Evolutionary conservation across 2,113 vertebrate species (phyloP).

Genomic region (Tetraodon nigroviridis): DNA sequence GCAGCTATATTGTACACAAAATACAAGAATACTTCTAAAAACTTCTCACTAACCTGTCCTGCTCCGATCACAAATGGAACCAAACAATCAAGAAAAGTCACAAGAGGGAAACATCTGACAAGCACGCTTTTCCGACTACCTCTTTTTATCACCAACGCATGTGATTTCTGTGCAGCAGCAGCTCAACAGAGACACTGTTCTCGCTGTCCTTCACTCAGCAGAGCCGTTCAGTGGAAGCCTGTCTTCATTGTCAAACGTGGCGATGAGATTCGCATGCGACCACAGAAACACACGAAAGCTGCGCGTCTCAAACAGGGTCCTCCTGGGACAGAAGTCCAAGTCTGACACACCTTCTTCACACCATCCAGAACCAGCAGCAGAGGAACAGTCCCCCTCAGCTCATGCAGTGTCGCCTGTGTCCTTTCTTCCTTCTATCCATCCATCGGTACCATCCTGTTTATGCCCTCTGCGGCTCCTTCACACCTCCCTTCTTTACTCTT

Average conservation of each 20-base stretch:
- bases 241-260: constrained; percentile 14
- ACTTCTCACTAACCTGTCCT: not conserved
- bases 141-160: constrained; percentile 54
- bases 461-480: constrained; percentile 41
- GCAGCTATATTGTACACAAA: not conserved
- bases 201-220: constrained; percentile 16
- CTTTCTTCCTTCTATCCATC: constrained; percentile 42
- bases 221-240: constrained; percentile 4
- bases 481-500: constrained; percentile 41
- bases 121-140: constrained; percentile 43
- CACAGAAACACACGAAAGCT: constrained; percentile 1
- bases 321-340: constrained; percentile 8
- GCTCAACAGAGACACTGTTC: constrained; percentile 25
- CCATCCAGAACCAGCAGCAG: constrained; percentile 39
- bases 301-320: constrained; percentile 22
- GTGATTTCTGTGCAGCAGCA: constrained; percentile 51
- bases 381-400: constrained; percentile 36
- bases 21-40: not conserved
- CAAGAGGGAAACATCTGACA: constrained; percentile 22
- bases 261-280: not conserved
- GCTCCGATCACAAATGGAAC: not conserved
- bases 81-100: not conserved
- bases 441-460: constrained; percentile 44
- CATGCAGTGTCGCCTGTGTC: constrained; percentile 35
- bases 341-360: constrained; percentile 48